Evolutionary conservation across 2,113 vertebrate species (phyloP).

Genomic region (Lophotis ruficrista): DNA sequence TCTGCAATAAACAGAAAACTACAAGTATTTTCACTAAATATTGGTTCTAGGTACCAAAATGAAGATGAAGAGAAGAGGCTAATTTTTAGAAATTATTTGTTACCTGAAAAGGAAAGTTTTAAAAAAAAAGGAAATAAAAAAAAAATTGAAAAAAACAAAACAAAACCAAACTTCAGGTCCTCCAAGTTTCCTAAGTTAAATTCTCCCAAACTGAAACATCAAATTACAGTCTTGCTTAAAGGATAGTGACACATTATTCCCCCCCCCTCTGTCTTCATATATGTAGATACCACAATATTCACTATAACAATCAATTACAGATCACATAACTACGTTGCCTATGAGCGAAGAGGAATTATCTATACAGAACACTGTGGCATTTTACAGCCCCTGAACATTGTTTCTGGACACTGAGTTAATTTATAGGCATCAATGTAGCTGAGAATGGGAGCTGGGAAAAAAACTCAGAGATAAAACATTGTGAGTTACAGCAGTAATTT

Average conservation of each 20-base stretch:
- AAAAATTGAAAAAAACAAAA: background rate
- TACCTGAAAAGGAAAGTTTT: background rate
- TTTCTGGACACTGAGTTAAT: background rate
- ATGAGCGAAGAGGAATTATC: background rate
- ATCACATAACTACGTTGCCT: background rate
- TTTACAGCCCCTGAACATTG: background rate
- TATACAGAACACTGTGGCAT: background rate
- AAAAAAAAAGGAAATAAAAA: fast-evolving
- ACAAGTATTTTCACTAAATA: background rate
- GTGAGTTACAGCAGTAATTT: background rate
- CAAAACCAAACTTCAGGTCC: background rate
- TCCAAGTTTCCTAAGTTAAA: background rate
- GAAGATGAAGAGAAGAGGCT: background rate
- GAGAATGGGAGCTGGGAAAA: background rate
- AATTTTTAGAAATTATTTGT: background rate
- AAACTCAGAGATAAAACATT: background rate
- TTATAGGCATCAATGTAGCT: background rate
- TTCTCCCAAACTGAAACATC: background rate
- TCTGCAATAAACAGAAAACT: background rate
- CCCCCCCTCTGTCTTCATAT: background rate
- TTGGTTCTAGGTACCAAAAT: background rate
- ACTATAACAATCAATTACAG: background rate
- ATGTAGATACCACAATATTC: background rate
- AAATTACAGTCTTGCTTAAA: background rate
- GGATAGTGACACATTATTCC: background rate